These are phyloP conservation scores for Miichthys miiuy DNA, from an alignment of 2,797 vertebrate species.

Conservation along the genomic window DNA sequence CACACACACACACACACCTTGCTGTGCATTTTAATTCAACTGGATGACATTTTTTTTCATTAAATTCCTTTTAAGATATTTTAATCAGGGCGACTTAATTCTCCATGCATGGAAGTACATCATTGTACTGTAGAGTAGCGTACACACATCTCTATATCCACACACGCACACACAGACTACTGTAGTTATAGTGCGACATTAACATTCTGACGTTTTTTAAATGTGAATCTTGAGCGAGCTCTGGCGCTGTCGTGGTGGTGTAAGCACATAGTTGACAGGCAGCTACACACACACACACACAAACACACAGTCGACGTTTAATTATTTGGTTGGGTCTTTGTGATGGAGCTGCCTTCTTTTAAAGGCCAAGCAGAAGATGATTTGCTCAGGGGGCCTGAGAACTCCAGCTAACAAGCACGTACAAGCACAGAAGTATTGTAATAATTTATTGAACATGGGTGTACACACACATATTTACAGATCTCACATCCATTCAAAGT, in stretches of 20 bases:
- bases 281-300: conserved; percentile 19
- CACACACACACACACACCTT: conserved; percentile 9
- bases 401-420: conserved; percentile 34
- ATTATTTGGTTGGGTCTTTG: conserved; percentile 36
- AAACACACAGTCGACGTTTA: conserved; percentile 34
- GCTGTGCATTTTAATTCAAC: conserved; percentile 10
- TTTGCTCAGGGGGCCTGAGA: conserved; percentile 24
- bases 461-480: conserved; percentile 12
- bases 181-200: conserved; percentile 9
- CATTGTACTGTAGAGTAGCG: conserved; percentile 3
- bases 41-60: neutral
- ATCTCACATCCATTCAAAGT: conserved; percentile 20
- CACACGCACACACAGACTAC: conserved; percentile 4
- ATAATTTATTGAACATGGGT: conserved; percentile 19
- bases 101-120: neutral
- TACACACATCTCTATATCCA: conserved; percentile 1
- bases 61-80: neutral
- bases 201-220: conserved; percentile 29
- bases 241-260: conserved; percentile 1
- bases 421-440: neutral
- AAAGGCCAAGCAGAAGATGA: conserved; percentile 59
- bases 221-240: conserved; percentile 20
- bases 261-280: conserved; percentile 23
- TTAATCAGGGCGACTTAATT: conserved; percentile 1
- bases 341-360: conserved; percentile 5